Evolutionary conservation across 2,113 vertebrate genomes (phyloP).

Genomic region (Indicator maculatus): DNA sequence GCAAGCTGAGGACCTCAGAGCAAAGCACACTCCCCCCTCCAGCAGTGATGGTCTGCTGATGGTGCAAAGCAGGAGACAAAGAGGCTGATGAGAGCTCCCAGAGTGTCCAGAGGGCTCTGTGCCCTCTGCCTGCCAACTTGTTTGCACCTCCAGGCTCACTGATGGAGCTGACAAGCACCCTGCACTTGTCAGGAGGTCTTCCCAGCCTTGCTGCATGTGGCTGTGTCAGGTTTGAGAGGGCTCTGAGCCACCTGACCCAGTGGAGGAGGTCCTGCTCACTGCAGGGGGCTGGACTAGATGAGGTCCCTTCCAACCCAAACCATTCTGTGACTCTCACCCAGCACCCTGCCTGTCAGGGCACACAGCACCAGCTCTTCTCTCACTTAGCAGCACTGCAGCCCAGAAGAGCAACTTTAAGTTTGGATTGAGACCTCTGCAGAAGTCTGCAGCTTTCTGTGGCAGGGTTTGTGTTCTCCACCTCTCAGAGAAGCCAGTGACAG

Average conservation of each 20-base stretch:
- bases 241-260: too few relatives aligned
- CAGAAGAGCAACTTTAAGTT: neutral
- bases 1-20: neutral
- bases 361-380: neutral
- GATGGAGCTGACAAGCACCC: neutral
- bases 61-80: neutral
- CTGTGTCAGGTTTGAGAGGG: neutral
- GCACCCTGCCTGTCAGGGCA: neutral
- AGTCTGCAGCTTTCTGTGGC: neutral
- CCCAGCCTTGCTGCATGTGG: fast-evolving
- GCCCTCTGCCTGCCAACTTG: neutral
- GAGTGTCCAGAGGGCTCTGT: neutral
- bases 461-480: neutral
- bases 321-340: neutral
- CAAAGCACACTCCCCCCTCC: neutral
- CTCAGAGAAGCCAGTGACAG: neutral
- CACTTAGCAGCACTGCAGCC: neutral
- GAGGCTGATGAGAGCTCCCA: neutral
- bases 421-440: neutral
- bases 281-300: too few relatives aligned
- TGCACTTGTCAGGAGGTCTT: too few relatives aligned
- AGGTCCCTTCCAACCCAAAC: too few relatives aligned
- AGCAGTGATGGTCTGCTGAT: neutral
- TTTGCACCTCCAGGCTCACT: neutral
- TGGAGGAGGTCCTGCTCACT: too few relatives aligned